Evolutionary conservation across 2,797 vertebrate species (phyloP), one percentile per base, ranked within the genome.

Genomic region (Poecile montanus): DNA sequence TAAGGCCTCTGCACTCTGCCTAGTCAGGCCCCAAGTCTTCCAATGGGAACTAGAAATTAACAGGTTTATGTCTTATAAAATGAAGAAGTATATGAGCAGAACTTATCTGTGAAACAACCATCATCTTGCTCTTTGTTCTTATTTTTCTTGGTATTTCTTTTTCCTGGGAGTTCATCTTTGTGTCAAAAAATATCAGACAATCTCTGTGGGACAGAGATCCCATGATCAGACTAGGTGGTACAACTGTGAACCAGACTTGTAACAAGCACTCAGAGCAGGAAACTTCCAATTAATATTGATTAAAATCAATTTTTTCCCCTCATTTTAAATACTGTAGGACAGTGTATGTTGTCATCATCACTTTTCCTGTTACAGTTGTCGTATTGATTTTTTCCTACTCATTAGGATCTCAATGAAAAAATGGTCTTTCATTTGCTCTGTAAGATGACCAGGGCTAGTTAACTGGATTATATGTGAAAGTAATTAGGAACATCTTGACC

Each of bases 251-350:
- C 47, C 54, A 81, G 87, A 13, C 11, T 16, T 73, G 73, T 20
- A 27, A 30, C 14, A 56, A 51, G 29, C 57, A 34, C 23, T 27
- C 1, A 3, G 51, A 92, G 50, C n/a, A 82, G 68, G 72, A 80
- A 93, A 74, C 32, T 92, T 88, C 29, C 45, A 74, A 32, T 71
- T 77, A 65, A 63, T 87, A 89, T 60, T 57, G 54, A 83, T 93
- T 65, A 80, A 53, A 77, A 74, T 60, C 7, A 8, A 6, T 63
- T 2, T 60, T 0, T 9, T 4, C 30, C 45, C 45, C 72, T 54
- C 7, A 2, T 57, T 53, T 71, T 22, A 73, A 60, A 26, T 30
- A 8, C 48, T n/a, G 36, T 3, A 77, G 63, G 51, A 45, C 32
- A 40, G 32, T 42, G 30, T n/a, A 22, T n/a, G 18, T 30, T 70